Evolutionary conservation across 2,113 vertebrate genomes (phyloP), one percentile per base, ranked within the genome.

Genomic region (Oncorhynchus keta): DNA sequence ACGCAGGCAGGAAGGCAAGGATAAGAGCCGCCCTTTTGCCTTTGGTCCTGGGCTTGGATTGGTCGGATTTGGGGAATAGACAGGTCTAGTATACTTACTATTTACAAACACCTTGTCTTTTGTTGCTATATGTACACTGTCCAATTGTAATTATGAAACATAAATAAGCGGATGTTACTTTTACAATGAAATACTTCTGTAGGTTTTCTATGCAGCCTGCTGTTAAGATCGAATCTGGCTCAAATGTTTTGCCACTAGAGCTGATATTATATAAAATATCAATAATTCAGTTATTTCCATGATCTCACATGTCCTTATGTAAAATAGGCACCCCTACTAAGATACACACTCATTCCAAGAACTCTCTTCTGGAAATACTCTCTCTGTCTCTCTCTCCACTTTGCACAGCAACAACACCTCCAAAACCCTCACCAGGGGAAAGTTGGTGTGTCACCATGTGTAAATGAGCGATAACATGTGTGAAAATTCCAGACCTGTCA

Each of bases 41-140:
- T 77, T 51, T 18, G 57, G 77, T 22, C 72, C 76, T 57, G 67
- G 75, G 82, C 83, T 79, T 72, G 74, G 72, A 87, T 76, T 67
- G 35, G 28, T 83, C 74, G 68, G 79, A 73, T 77, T 9, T 59
- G 7, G 18, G 28, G 68, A 28, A 26, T 16, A 24, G 69, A 78
- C 76, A 13, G 82, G 72, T 74, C 78, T 68, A 49, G 59, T 69
- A 81, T 83, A 78, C 76, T 16, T 5, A 68, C 75, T 72, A 72
- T 49, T 89, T 80, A 79, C 79, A 85, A 75, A 75, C 91, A 90
- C 89, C 78, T 88, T 62, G 18, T 22, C 18, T 11, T n/a, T 9
- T 8, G 39, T 45, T 16, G 18, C 55, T 22, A 13, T 62, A 62
- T n/a, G 16, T 22, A 11, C 5, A 8, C 59, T 62, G n/a, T 2